Conservation (phyloP, 2,113 vertebrate species). For the Phoenicopterus ruber region DNA sequence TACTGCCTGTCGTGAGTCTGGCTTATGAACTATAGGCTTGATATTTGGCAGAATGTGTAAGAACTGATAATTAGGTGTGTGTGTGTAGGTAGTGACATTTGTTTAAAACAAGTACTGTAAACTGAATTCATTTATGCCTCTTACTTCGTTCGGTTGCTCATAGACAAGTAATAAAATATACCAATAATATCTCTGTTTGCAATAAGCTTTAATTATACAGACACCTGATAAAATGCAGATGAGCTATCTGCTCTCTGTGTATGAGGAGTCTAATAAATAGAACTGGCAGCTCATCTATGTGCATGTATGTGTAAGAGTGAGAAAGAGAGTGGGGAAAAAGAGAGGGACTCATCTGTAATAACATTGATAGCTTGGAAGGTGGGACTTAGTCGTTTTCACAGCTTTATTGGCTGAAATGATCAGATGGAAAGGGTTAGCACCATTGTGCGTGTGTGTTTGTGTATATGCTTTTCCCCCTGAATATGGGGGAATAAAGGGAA, state of each 20-base stretch:
- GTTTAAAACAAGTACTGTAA: constrained; percentile 77
- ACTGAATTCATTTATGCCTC: constrained; percentile 75
- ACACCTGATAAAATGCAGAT: constrained; percentile 76
- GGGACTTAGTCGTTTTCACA: constrained; percentile 40
- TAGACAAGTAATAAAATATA: constrained; percentile 76
- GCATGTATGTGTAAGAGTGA: not conserved
- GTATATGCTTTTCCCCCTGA: not conserved
- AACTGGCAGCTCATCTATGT: constrained; percentile 19
- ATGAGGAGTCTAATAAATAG: constrained; percentile 65
- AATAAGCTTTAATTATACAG: constrained; percentile 77
- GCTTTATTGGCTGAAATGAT: constrained; percentile 52
- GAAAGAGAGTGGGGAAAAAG: not conserved
- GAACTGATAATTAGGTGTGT: constrained; percentile 76
- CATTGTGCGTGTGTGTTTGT: not conserved
- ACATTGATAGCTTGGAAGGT: constrained; percentile 56
- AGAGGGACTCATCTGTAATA: constrained; percentile 17
- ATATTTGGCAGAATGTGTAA: constrained; percentile 77
- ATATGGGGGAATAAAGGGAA: not conserved
- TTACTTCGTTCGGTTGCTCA: constrained; percentile 70
- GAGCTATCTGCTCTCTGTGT: constrained; percentile 68
- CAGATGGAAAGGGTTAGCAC: constrained; percentile 22
- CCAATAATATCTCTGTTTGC: constrained; percentile 75
- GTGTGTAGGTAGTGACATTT: constrained; percentile 74
- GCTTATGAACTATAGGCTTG: constrained; percentile 77
- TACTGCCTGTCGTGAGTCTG: constrained; percentile 71